Percentiles rank a stretch among this genome's conserved stretches.
Evolutionary conservation across 2,888 invertebrate species (phyloP).

Genomic region (Diarsia dahlii): DNA sequence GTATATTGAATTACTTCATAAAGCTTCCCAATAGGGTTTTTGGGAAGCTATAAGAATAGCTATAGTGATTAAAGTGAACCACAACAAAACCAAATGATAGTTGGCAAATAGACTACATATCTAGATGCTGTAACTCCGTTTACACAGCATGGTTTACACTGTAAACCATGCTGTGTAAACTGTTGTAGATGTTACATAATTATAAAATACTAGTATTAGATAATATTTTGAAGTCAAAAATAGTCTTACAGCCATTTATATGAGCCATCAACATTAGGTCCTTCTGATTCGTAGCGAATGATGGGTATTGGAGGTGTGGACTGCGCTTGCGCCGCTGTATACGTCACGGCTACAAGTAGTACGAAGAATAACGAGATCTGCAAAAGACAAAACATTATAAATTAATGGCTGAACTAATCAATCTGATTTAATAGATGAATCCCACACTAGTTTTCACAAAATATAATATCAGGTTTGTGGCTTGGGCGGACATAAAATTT

Average conservation of each 20-base stretch:
- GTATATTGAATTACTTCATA: no score
- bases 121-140: no score
- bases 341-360: conserved; percentile 69
- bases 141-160: no score
- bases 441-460: not conserved
- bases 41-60: no score
- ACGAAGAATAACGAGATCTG: conserved; percentile 80
- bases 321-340: conserved; percentile 72
- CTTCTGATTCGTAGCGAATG: conserved; percentile 91
- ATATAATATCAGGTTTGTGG: not conserved
- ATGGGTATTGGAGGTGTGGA: conserved; percentile 90
- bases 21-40: no score
- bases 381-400: conserved; percentile 52
- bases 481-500: no score
- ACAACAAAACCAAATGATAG: no score
- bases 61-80: no score
- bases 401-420: not conserved
- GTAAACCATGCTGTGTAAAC: no score
- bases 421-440: not conserved
- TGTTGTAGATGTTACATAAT: no score
- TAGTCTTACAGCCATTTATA: conserved; percentile 91
- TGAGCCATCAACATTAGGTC: conserved; percentile 92
- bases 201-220: no score
- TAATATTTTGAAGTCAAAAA: not conserved
- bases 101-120: no score